Conservation (phyloP, 2,888 invertebrate species). For the Habroteleia sp. region DNA sequence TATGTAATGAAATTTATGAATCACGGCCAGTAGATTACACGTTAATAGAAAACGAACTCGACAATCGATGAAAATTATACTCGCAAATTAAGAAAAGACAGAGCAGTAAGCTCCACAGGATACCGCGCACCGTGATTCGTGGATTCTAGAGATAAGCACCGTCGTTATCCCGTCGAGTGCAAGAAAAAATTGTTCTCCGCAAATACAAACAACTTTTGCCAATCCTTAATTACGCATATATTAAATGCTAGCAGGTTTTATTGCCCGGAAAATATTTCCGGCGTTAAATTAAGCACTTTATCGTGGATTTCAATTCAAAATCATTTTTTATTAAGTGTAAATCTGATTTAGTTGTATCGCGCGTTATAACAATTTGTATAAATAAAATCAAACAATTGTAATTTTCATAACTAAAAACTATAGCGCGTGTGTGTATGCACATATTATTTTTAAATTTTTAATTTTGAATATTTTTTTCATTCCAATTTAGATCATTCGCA, state of each 20-base stretch:
- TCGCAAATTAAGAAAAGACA: slow-evolving; percentile 54
- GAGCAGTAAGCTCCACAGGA: slow-evolving; percentile 46
- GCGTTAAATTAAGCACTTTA: slow-evolving; percentile 37
- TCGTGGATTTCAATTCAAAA: slow-evolving; percentile 1
- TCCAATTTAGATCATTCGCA: no score
- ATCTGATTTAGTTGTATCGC: no score
- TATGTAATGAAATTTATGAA: slow-evolving; percentile 67
- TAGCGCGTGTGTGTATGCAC: no score
- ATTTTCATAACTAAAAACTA: no score
- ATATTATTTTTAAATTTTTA: no score
- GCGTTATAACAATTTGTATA: no score
- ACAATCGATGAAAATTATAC: slow-evolving; percentile 61
- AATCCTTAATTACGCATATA: slow-evolving; percentile 15
- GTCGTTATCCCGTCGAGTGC: slow-evolving; percentile 43
- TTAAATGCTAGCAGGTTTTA: slow-evolving; percentile 28
- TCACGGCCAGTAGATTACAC: slow-evolving; percentile 66
- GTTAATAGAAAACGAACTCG: slow-evolving; percentile 51
- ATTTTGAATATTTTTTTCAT: no score
- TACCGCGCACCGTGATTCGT: slow-evolving; percentile 29
- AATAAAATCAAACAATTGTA: no score
- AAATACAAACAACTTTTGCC: slow-evolving; percentile 50
- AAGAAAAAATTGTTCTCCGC: slow-evolving; percentile 35
- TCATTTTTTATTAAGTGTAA: slow-evolving; percentile 24
- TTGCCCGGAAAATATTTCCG: slow-evolving; percentile 14
- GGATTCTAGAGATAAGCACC: slow-evolving; percentile 34